Conservation (phyloP, 1,140 invertebrate genomes). For the Hycleus cichorii region DNA sequence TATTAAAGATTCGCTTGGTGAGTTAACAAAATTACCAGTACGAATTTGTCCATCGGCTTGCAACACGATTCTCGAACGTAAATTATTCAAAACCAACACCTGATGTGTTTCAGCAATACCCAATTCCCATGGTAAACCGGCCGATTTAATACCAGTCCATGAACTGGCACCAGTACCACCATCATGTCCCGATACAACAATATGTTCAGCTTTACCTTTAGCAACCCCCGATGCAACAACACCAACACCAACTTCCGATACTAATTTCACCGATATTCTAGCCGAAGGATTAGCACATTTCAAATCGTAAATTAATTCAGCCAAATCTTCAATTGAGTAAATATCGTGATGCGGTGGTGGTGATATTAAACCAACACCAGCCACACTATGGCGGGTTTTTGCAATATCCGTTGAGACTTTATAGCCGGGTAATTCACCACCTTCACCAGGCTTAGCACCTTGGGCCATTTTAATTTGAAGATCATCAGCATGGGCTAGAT, state of each 20-base stretch:
- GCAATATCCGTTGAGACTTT: constrained; percentile 91
- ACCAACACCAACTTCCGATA: constrained; percentile 97
- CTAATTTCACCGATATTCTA: constrained; percentile 94
- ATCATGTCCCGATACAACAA: constrained; percentile 97
- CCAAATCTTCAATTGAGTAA: constrained; percentile 98
- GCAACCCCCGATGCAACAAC: constrained; percentile 97
- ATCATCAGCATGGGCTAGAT: constrained; percentile 93
- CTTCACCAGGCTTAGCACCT: constrained; percentile 93
- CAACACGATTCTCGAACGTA: constrained; percentile 87
- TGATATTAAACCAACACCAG: constrained; percentile 96
- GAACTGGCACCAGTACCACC: constrained; percentile 96
- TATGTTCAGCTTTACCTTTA: constrained; percentile 98
- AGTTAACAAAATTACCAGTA: constrained; percentile 48
- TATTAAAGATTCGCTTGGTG: too few species aligned
- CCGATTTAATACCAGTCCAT: constrained; percentile 94
- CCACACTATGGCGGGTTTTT: constrained; percentile 87
- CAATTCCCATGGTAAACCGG: constrained; percentile 95
- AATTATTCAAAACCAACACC: constrained; percentile 89
- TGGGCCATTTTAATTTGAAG: constrained; percentile 99
- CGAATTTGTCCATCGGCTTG: constrained; percentile 93
- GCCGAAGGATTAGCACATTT: constrained; percentile 96
- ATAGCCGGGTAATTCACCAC: constrained; percentile 84
- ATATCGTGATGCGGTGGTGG: constrained; percentile 99
- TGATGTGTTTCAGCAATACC: constrained; percentile 98
- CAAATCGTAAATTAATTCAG: constrained; percentile 96